Evolutionary conservation across 2,113 vertebrate genomes (phyloP), one percentile per base, ranked within the genome.

Genomic region (Apteryx owenii): DNA sequence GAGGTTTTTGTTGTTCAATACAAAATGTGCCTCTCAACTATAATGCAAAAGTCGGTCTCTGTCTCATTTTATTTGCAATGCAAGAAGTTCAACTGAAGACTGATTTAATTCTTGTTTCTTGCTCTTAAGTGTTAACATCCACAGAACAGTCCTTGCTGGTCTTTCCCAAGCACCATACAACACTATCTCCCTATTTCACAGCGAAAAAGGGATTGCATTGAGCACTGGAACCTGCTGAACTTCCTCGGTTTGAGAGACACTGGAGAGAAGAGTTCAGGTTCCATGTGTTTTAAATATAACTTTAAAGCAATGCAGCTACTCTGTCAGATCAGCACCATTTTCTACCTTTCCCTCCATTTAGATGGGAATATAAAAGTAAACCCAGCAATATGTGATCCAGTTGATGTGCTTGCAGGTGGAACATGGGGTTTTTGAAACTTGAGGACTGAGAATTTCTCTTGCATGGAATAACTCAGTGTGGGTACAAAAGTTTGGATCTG

Each of bases 21-120:
- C 48, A 90, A 94, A 96, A 90, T 26, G 84, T 96, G 81, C 90
- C 90, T 93, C 83, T 93, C 60, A 46, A 81, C 58, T 80, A 48
- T 62, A 92, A 92, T 83, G 71, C 54, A 68, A 75, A 90, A 82
- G 25, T 71, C 58, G 36, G 15, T 83, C 50, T 89, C 61, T 79
- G 9, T 96, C 40, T 38, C 22, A 56, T 12, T 56, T 28, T 36
- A 8, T 82, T 75, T 73, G 53, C 51, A 56, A 22, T 29, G 36
- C 66, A 81, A 82, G n/a, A 66, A 42, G 8, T 81, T 85, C 80
- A 89, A 51, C 38, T 42, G 36, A 90, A 84, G 91, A 81, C 61
- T 76, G 38, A 92, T 94, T 25, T 65, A 80, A 72, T 79, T 69
- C 2, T 1, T 51, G 22, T 88, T 95, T 90, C 23, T 56, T 85